Base-by-base conservation (phyloP, 1,140 invertebrate genomes). In the Cydia amplana region DNA sequence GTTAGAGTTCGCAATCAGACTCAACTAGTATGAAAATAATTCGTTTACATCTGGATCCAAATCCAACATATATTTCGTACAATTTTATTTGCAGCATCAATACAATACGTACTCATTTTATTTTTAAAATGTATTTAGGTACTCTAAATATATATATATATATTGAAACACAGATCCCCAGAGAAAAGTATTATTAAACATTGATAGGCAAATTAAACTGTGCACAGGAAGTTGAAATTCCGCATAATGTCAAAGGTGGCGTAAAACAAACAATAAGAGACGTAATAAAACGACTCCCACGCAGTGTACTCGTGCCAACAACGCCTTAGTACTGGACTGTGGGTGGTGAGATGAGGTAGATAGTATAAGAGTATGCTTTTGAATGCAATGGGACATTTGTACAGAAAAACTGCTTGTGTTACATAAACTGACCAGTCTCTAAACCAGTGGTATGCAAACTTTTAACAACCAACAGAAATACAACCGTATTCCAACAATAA, bases 261-360 rank as follows among this genome's bases (percentile, higher is more conserved):
- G 55, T 60, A 23, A 60, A 60, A 23, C 55, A 60, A 60, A 60
- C 55, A 60, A 60, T 60, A 60, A 60, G 20, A 60, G 6, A 60
- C 18, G 55, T 60, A 60, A 60, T 60, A 60, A 60, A 60, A 60
- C 55, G 55, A 60, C 55, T 10, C 55, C 55, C 55, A 60, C 55
- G 20, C 51, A 51, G 51, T 18, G 14, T 18, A 55, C 55, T 10
- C 87, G 83, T 87, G 84, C 83, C 81, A 83, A 85, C 85, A 84
- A 73, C 80, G 81, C 80, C 80, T 75, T 73, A 79, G 81, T 75
- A 75, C 80, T 76, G 79, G 77, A 77, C 78, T 75, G 70, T 28
- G 28, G 75, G 82, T 80, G 88, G 88, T 77, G 83, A 74, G n/a
- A 46, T 63, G n/a, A 12, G 70, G 77, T 79, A 28, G 14, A 60